These are phyloP conservation scores for Caenorhabditis macrosperma DNA, from an alignment of 2,888 invertebrate genomes.

Conservation along the genomic window DNA sequence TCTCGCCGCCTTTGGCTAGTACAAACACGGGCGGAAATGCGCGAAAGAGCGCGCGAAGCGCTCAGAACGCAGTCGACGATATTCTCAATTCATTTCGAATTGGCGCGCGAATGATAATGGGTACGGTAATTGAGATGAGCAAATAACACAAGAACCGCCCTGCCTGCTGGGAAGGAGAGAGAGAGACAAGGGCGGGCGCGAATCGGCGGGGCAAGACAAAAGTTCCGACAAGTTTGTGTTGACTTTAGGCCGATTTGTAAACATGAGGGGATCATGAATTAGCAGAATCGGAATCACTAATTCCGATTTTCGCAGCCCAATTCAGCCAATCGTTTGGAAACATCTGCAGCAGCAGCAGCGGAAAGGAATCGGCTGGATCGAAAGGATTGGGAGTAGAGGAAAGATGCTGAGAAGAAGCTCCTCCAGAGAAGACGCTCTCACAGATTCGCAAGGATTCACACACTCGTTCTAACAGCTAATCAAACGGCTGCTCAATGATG, in stretches of 20 bases:
- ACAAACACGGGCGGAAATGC: conserved; percentile 19
- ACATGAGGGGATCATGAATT: conserved; percentile 9
- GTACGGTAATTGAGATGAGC: conserved; percentile 55
- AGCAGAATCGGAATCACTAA: neutral
- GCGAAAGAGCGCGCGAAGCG: conserved; percentile 47
- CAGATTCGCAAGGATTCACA: neutral
- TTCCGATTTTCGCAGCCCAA: too few species aligned
- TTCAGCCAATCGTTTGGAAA: too few species aligned
- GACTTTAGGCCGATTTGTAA: conserved; percentile 21
- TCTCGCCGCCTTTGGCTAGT: conserved; percentile 23
- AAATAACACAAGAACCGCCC: conserved; percentile 47
- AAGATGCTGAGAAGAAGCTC: too few species aligned
- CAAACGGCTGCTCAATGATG: conserved; percentile 6
- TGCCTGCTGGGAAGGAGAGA: conserved; percentile 18
- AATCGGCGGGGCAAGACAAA: conserved; percentile 17
- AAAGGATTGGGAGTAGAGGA: too few species aligned
- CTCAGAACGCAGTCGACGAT: neutral
- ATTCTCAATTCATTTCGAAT: conserved; percentile 21
- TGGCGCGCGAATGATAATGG: conserved; percentile 40
- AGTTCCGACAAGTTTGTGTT: conserved; percentile 26
- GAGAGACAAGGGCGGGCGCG: conserved; percentile 2
- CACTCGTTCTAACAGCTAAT: neutral
- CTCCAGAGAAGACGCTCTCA: neutral
- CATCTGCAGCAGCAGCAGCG: too few species aligned
- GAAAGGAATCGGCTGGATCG: too few species aligned